Evolutionary conservation across 2,797 vertebrate genomes (phyloP), one percentile per base, ranked within the genome.

Genomic region (Vultur gryphus): DNA sequence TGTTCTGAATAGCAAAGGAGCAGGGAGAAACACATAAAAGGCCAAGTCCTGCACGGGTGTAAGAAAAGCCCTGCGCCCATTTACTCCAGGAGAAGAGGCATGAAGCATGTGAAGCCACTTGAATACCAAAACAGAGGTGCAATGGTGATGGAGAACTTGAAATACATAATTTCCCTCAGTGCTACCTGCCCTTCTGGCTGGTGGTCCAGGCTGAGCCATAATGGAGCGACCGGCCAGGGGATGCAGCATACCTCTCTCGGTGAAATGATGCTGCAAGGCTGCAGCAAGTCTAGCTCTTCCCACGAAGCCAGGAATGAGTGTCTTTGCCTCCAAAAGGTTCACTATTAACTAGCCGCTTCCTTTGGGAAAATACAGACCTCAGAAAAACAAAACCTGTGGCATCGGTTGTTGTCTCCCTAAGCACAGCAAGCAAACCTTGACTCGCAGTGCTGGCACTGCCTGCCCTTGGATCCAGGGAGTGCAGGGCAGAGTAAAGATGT

Each of bases 141-240:
- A 77, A 23, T 1, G 13, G 21, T 78, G 75, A 79, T 23, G 26
- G 62, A 86, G 88, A 80, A 33, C 16, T 19, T 55, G 28, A 16
- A 76, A 15, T 5, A 15, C 4, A 2, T 14, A 1, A 19, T 26
- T 44, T 64, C 72, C 13, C n/a, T 29, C 58, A 7, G 58, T 49
- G 21, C 52, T 55, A 29, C 43, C 46, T 73, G 35, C 19, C 16
- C 59, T 67, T 44, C 26, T 67, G 73, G 61, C 67, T 55, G 67
- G 24, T 82, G 37, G 29, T 37, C 51, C 69, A 76, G 21, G 51
- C 51, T 77, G 55, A 77, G 64, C 33, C 11, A 16, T 43, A 10
- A 1, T 0, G 1, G 31, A 46, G n/a, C 2, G 1, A 41, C 13
- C 1, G 1, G 21, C 10, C 39, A 52, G 16, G 26, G 41, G 20